Conservation (phyloP, 2,888 invertebrate species). For the Ptilodon capucinus region DNA sequence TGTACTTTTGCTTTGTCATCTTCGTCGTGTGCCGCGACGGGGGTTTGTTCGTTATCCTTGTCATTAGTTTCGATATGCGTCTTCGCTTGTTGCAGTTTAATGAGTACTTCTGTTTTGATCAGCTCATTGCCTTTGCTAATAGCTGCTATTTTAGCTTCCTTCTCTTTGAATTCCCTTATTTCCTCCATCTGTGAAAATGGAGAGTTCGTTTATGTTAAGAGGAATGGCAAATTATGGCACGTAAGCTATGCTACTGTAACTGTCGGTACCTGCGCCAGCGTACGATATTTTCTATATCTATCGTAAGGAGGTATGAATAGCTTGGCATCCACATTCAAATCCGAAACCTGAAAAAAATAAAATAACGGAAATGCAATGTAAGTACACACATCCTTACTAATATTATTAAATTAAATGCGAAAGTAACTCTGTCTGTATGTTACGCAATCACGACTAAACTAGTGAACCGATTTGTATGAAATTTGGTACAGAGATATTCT, state of each 20-base stretch:
- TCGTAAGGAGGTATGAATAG: slow-evolving; percentile 67
- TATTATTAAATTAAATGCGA: no score
- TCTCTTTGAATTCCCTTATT: slow-evolving; percentile 57
- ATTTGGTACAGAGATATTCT: no score
- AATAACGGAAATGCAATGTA: no score
- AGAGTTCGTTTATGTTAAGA: slow-evolving; percentile 9
- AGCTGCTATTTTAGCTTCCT: slow-evolving; percentile 61
- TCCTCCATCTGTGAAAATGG: slow-evolving; percentile 55
- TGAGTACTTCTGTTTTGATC: slow-evolving; percentile 56
- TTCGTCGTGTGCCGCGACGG: slow-evolving; percentile 5
- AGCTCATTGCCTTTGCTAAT: slow-evolving; percentile 57
- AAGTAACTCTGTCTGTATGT: no score
- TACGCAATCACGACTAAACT: no score
- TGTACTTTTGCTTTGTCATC: slow-evolving; percentile 21
- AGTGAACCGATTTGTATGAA: no score
- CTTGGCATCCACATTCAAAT: slow-evolving; percentile 58
- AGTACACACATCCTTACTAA: no score
- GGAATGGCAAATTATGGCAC: slow-evolving; percentile 3
- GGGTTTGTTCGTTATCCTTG: slow-evolving; percentile 2
- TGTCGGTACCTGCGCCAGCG: slow-evolving; percentile 55
- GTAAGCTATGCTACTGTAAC: slow-evolving; percentile 9
- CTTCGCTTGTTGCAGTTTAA: slow-evolving; percentile 51
- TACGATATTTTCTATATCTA: slow-evolving; percentile 62
- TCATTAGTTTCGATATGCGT: slow-evolving; percentile 38
- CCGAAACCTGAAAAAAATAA: slow-evolving; percentile 48